These are phyloP conservation scores for Salvelinus namaycush DNA, from an alignment of 2,113 vertebrate genomes.

Conservation along the genomic window DNA sequence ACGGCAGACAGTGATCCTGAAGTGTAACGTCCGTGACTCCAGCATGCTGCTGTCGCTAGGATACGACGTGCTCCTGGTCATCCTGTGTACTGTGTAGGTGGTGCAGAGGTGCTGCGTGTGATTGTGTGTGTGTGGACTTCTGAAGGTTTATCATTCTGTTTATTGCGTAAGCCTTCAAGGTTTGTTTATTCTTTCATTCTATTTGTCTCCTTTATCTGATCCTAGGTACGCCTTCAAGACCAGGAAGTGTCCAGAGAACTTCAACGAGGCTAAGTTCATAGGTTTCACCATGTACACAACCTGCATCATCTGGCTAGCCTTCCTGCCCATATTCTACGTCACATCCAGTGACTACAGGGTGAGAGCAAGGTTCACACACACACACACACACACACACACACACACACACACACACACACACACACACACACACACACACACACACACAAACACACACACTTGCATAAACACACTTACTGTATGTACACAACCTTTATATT, in stretches of 20 bases:
- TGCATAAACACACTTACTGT: no score
- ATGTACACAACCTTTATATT: neutral
- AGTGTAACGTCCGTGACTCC: constrained; percentile 96
- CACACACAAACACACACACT: neutral
- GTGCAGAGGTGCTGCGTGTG: neutral
- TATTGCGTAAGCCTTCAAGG: neutral
- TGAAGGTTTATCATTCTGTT: neutral
- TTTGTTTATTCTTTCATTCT: neutral
- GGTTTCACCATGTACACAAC: constrained; percentile 99
- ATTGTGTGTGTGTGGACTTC: neutral
- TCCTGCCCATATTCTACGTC: constrained; percentile 99
- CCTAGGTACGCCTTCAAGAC: constrained; percentile 93
- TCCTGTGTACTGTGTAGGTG: constrained; percentile 92
- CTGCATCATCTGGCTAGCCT: constrained; percentile 99
- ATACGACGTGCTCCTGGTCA: constrained; percentile 94
- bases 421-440: no score
- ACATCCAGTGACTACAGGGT: constrained; percentile 99
- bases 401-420: no score
- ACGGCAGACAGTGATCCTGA: constrained; percentile 93
- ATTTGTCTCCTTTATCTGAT: neutral
- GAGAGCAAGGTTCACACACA: constrained; percentile 48
- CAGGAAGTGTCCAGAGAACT: constrained; percentile 98
- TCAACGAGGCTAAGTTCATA: constrained; percentile 99
- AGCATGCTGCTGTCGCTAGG: constrained; percentile 95
- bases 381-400: no score